phyloP scores from a whole-genome alignment of 2,888 invertebrate species.

The Platycheirus albimanus region DNA sequence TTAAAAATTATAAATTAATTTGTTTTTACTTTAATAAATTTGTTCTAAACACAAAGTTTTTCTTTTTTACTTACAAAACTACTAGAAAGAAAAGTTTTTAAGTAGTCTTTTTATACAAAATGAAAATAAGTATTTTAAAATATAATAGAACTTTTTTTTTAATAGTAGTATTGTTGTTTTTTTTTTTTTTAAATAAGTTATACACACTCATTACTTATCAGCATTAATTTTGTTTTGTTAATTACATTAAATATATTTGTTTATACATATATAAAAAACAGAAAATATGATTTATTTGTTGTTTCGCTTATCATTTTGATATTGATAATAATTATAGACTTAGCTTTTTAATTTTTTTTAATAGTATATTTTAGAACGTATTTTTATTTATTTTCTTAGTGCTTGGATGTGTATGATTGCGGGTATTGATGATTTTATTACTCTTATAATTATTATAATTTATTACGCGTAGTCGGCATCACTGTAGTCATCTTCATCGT shows the following conservation, averaged over 20 bases:
- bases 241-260: conserved; percentile 31
- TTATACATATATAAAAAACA: conserved; percentile 45
- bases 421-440: conserved; percentile 20
- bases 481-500: conserved; percentile 87
- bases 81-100: conserved; percentile 1
- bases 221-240: conserved; percentile 48
- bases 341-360: conserved; percentile 32
- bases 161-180: conserved; percentile 36
- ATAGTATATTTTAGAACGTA: conserved; percentile 41
- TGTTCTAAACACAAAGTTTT: conserved; percentile 58
- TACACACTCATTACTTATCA: conserved; percentile 64
- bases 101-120: conserved; percentile 60
- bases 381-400: conserved; percentile 30
- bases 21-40: conserved; percentile 52
- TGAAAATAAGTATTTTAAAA: conserved; percentile 48
- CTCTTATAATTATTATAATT: conserved; percentile 36
- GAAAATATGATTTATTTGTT: conserved; percentile 24
- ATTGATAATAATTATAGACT: conserved; percentile 15
- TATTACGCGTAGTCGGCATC: conserved; percentile 83
- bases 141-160: conserved; percentile 31
- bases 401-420: conserved; percentile 2
- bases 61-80: conserved; percentile 1
- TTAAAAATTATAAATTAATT: conserved; percentile 65
- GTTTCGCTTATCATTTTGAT: conserved; percentile 21
- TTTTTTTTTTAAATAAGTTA: conserved; percentile 43